Percentiles rank a stretch among this genome's conserved stretches.
phyloP scores from a whole-genome alignment of 2,797 vertebrate species.

The Notolepis coatsorum region DNA sequence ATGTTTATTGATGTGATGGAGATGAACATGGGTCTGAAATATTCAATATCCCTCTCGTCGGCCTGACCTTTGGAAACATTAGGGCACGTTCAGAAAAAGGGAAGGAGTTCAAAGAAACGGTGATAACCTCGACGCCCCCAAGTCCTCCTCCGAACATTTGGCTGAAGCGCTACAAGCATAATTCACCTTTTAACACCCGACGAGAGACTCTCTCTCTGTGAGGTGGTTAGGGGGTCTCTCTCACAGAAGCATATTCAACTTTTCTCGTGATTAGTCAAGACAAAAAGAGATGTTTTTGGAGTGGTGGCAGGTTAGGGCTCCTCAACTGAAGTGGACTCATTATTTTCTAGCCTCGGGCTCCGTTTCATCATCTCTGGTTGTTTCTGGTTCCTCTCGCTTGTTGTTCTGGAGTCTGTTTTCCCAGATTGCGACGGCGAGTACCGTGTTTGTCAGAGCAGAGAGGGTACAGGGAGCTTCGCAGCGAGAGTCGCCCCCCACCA shows the following conservation, averaged over 20 bases:
- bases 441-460: constrained; percentile 41
- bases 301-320: constrained; percentile 87
- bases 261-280: constrained; percentile 89
- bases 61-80: background rate
- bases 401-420: constrained; percentile 47
- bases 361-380: constrained; percentile 86
- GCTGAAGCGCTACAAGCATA: constrained; percentile 80
- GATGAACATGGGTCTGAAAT: background rate
- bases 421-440: constrained; percentile 17
- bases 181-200: constrained; percentile 87
- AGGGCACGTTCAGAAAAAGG: background rate
- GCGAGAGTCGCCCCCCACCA: constrained; percentile 83
- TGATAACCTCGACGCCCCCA: background rate
- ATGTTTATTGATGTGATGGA: background rate
- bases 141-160: constrained; percentile 10
- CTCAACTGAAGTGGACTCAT: constrained; percentile 89
- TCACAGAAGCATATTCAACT: constrained; percentile 86
- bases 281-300: constrained; percentile 86
- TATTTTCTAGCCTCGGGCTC: constrained; percentile 88
- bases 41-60: constrained; percentile 9
- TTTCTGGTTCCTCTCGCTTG: constrained; percentile 85
- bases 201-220: constrained; percentile 83
- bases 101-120: background rate
- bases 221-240: constrained; percentile 84
- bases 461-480: constrained; percentile 72